Base-by-base conservation (phyloP, 1,140 invertebrate species). In the Steinernema feltiae region DNA sequence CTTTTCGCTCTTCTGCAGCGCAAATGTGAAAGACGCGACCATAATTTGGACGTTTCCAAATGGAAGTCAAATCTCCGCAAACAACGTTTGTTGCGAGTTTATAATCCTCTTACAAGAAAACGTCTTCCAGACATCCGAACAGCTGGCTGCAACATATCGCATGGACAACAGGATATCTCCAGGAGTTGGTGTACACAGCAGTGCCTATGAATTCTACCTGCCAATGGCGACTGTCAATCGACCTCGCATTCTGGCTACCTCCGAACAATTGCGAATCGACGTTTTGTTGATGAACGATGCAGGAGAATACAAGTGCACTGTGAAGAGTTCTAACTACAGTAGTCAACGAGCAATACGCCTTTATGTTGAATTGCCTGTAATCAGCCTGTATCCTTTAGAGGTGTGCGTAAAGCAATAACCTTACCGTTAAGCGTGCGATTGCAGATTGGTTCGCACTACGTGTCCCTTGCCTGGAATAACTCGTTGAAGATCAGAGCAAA, bases 401-500 rank as follows among this genome's bases (percentile, higher is more conserved):
- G 63, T 82, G n/a, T 69, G 30, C 21, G 7, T 7, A 69, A 7
- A 21, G 69, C 30, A 31, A 7, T n/a, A 71, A 41, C 2, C 30
- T 17, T 17, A 71, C 7, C 31, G 7, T 32, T 2, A 30, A 18
- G n/a, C 35, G n/a, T 7, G 1, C 35, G 27, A 21, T 73, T 48
- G 17, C 35, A 73, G 72, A 30, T 27, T 17, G 81, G 81, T 30
- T 85, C 81, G 0, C 83, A 82, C 72, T 82, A 85, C 74, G 79
- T 83, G 1, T 73, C 83, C 0, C 48, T 82, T 32, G 72, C 48
- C 17, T 82, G 81, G 81, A 82, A 82, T 48, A 48, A 77, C 48
- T 81, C 81, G 24, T 71, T 85, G 74, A 32, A 53, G 32, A 76
- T 72, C 30, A 46, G 31, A 24, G 35, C 46, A 12, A 73, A 63